These are phyloP conservation scores for Ceratina calcarata DNA, from an alignment of 1,140 invertebrate species.

Conservation along the genomic window DNA sequence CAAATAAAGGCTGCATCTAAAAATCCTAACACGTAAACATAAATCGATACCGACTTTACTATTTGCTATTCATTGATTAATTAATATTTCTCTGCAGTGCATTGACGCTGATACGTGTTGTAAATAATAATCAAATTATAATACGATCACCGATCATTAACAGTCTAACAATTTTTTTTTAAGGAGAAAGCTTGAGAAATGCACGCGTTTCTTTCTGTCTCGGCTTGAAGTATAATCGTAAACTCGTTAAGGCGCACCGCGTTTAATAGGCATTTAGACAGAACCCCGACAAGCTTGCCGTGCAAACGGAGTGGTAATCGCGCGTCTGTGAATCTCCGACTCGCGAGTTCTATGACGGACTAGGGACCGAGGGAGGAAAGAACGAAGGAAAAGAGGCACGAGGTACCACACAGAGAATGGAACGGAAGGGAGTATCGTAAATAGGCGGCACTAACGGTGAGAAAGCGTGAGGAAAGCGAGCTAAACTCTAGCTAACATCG, in stretches of 20 bases:
- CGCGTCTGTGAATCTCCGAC: not conserved
- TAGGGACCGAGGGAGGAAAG: too few relatives aligned
- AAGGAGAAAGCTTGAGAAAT: not conserved
- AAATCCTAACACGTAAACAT: constrained; percentile 1
- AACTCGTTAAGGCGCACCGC: not conserved
- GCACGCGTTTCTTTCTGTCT: not conserved
- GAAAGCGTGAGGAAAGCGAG: constrained; percentile 34
- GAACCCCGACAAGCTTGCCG: not conserved
- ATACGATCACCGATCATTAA: not conserved
- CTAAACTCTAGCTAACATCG: not conserved
- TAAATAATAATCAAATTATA: not conserved
- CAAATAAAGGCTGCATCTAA: constrained; percentile 41
- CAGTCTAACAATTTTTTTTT: too few relatives aligned
- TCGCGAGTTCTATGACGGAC: not conserved
- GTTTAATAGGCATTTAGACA: constrained; percentile 1
- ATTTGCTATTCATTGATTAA: not conserved
- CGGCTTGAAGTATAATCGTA: constrained; percentile 4
- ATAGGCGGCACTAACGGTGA: constrained; percentile 27
- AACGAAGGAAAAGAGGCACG: not conserved
- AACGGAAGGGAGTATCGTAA: constrained; percentile 38
- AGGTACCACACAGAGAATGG: constrained; percentile 5
- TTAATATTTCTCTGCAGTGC: not conserved
- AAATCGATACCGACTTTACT: not conserved
- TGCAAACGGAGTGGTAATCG: constrained; percentile 3
- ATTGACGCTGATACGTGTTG: constrained; percentile 7